These are phyloP conservation scores for Meles meles DNA, from an alignment of 2,113 vertebrate species.

Conservation along the genomic window DNA sequence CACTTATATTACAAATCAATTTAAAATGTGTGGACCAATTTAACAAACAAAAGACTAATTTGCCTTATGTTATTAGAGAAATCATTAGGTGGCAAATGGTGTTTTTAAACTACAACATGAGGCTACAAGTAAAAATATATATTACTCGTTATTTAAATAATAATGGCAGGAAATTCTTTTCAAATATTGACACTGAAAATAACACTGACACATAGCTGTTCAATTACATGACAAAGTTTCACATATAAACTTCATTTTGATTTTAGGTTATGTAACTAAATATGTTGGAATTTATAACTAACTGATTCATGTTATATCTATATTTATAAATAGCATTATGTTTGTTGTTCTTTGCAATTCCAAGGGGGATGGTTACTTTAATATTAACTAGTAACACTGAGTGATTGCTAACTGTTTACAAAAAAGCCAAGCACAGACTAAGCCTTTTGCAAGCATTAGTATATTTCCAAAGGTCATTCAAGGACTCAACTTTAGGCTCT, in stretches of 20 bases:
- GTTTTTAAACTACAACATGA: constrained; percentile 30
- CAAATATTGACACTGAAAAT: constrained; percentile 8
- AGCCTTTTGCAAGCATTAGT: neutral
- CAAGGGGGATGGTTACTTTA: neutral
- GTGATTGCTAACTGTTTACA: neutral
- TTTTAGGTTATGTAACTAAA: constrained; percentile 11
- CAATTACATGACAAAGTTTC: neutral
- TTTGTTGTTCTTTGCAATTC: neutral
- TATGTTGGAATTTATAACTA: neutral
- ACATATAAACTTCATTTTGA: neutral
- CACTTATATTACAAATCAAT: neutral
- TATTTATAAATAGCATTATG: neutral
- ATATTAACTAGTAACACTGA: neutral
- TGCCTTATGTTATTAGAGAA: neutral
- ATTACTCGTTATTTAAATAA: neutral
- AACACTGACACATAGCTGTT: neutral
- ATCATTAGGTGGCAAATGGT: neutral
- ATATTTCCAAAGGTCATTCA: neutral
- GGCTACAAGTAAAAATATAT: neutral
- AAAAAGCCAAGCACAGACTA: neutral
- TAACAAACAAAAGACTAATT: constrained; percentile 26
- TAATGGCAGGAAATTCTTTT: constrained; percentile 7
- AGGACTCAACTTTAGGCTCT: neutral
- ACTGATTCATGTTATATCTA: neutral
- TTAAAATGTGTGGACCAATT: neutral